phyloP scores from a whole-genome alignment of 64 coral and sea anemone genomes.

The Pachyseris speciosa region DNA sequence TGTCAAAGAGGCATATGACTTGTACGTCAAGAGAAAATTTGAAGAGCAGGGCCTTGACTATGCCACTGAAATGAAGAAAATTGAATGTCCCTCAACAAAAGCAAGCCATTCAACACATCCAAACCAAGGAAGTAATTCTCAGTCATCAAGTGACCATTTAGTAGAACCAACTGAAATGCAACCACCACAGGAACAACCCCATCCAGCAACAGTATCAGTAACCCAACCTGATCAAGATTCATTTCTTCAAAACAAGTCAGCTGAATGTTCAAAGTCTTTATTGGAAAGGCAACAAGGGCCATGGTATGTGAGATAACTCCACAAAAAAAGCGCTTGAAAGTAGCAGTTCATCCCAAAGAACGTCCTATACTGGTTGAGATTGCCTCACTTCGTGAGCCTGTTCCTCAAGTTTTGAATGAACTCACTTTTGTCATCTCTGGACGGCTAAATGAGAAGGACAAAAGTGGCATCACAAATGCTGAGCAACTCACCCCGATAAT shows the following conservation, averaged over 20 bases:
- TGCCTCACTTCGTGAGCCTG: not conserved
- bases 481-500: conserved; percentile 22
- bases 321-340: conserved; percentile 27
- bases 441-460: conserved; percentile 16
- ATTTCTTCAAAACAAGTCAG: no score
- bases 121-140: not conserved
- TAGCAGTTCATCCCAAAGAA: conserved; percentile 49
- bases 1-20: conserved; percentile 9
- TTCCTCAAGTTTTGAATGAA: conserved; percentile 27
- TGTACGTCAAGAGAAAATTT: not conserved
- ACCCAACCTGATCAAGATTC: no score
- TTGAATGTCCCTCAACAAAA: not conserved
- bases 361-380: conserved; percentile 32
- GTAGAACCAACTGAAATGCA: no score
- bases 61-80: not conserved
- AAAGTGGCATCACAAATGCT: conserved; percentile 36
- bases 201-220: no score
- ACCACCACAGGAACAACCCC: no score
- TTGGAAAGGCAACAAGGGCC: not conserved
- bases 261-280: no score
- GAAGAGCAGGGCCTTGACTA: conserved; percentile 22
- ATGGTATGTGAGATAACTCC: conserved; percentile 37
- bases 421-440: conserved; percentile 34
- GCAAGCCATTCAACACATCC: no score
- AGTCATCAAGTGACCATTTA: not conserved